Evolutionary conservation across 2,888 invertebrate genomes (phyloP), one percentile per base, ranked within the genome.

Genomic region (Phytoseiulus persimilis): DNA sequence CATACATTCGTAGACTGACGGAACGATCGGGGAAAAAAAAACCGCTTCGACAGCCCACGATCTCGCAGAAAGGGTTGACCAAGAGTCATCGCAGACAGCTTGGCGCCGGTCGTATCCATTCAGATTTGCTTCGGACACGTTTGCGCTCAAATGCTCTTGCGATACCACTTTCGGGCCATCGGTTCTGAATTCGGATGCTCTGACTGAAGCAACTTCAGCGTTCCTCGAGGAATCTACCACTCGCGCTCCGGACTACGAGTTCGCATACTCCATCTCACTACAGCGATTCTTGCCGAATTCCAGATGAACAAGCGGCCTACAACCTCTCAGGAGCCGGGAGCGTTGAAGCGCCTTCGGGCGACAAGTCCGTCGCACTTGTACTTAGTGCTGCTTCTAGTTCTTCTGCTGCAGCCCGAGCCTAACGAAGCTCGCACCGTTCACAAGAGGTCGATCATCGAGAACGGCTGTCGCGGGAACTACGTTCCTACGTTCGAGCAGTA

Each of bases 271-370:
- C 9, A 23, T 11, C 65, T 65, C 65, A 65, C 28, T 6, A 65
- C 65, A 65, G 65, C 14, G 28, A n/a, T 3, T 33, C 32, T 45
- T 87, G 6, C 5, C 87, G n/a, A n/a, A 39, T 87, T 87, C n/a
- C 87, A 87, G 87, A 87, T 87, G 87, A 87, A 87, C 87, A 33
- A 87, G 87, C 87, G 87, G 87, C 87, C 45, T n/a, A 45, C 87
- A 45, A 45, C 45, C 32, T 45, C 87, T 87, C 87, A 87, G 87
- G 87, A 87, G 87, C 33, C 87, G 39, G 45, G 87, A 39, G 87
- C 87, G 87, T 45, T 87, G 33, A 87, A 87, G 87, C 87, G 87
- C 39, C 87, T 87, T 33, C 32, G 87, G 87, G 87, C 87, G 39
- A 33, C 87, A 31, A 87, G 87, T 45, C 39, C 87, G 39, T 45